phyloP scores from a whole-genome alignment of 2,888 invertebrate genomes.

The Drosophila antonietae region DNA sequence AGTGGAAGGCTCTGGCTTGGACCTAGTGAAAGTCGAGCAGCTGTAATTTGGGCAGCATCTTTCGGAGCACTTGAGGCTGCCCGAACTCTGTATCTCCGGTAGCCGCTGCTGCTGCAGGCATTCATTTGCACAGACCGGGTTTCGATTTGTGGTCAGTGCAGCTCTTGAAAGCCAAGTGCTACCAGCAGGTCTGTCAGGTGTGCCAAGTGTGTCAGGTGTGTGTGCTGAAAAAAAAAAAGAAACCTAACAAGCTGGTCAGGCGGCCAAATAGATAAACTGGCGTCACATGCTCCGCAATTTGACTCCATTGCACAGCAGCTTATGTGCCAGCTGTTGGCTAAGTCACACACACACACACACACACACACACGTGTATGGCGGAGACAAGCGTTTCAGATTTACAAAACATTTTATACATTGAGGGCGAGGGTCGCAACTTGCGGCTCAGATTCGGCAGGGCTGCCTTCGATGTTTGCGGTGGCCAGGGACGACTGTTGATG shows the following conservation, averaged over 20 bases:
- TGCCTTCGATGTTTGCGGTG: slow-evolving; percentile 55
- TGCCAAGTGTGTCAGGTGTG: not conserved
- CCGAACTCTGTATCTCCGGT: slow-evolving; percentile 11
- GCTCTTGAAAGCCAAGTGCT: slow-evolving; percentile 2
- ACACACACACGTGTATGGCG: slow-evolving; percentile 28
- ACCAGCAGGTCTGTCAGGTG: not conserved
- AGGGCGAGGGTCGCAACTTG: slow-evolving; percentile 35
- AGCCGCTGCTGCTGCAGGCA: slow-evolving; percentile 19
- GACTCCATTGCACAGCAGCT: slow-evolving; percentile 56
- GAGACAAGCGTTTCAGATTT: slow-evolving; percentile 73
- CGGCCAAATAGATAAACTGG: slow-evolving; percentile 67
- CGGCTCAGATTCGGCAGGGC: slow-evolving; percentile 50
- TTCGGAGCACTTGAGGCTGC: slow-evolving; percentile 18
- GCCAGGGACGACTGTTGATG: slow-evolving; percentile 48
- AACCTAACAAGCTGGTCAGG: slow-evolving; percentile 67
- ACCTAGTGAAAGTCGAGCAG: slow-evolving; percentile 19
- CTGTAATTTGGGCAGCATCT: slow-evolving; percentile 24
- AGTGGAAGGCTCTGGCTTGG: not conserved
- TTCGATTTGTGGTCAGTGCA: slow-evolving; percentile 47
- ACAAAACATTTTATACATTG: slow-evolving; percentile 77
- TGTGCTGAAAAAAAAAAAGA: slow-evolving; percentile 48
- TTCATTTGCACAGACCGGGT: slow-evolving; percentile 38
- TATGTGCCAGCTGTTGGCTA: slow-evolving; percentile 47
- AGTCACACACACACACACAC: slow-evolving; percentile 24
- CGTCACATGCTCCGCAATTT: slow-evolving; percentile 69